phyloP scores from a whole-genome alignment of 2,888 invertebrate species.

The Melipona beecheii region DNA sequence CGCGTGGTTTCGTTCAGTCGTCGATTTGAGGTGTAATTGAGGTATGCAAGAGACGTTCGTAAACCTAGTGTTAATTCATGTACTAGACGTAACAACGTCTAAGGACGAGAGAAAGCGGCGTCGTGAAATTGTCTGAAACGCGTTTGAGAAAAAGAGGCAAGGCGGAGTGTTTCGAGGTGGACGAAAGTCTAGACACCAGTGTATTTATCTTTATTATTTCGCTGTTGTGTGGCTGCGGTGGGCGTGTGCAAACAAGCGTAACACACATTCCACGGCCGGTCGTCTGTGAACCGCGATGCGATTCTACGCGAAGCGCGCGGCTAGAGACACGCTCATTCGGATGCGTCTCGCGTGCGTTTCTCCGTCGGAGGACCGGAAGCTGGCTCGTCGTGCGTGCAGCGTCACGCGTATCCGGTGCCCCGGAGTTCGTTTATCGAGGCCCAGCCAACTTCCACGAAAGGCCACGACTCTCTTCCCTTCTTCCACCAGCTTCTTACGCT shows the following conservation, averaged over 20 bases:
- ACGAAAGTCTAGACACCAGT: slow-evolving; percentile 21
- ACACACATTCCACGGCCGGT: slow-evolving; percentile 48
- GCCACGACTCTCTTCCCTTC: slow-evolving; percentile 35
- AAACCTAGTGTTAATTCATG: too few species aligned
- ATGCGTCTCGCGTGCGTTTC: slow-evolving; percentile 82
- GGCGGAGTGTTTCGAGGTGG: neutral
- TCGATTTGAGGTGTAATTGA: too few species aligned
- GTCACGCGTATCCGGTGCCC: slow-evolving; percentile 81
- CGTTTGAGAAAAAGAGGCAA: neutral
- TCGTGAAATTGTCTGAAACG: too few species aligned
- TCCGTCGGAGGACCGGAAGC: slow-evolving; percentile 80
- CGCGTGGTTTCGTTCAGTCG: too few species aligned
- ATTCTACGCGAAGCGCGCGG: slow-evolving; percentile 8
- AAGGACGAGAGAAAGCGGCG: too few species aligned
- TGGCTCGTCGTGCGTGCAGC: slow-evolving; percentile 81
- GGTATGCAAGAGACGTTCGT: too few species aligned
- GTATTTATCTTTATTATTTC: slow-evolving; percentile 16
- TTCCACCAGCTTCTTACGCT: neutral
- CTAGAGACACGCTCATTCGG: slow-evolving; percentile 77
- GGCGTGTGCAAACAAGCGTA: slow-evolving; percentile 54
- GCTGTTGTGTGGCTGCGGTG: slow-evolving; percentile 34
- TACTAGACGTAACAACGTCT: too few species aligned
- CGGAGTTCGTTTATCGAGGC: slow-evolving; percentile 69
- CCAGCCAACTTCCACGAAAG: slow-evolving; percentile 65
- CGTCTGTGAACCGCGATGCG: neutral